Evolutionary conservation across 2,888 invertebrate genomes (phyloP), one percentile per base, ranked within the genome.

Genomic region (Cremastobaeus sp.): DNA sequence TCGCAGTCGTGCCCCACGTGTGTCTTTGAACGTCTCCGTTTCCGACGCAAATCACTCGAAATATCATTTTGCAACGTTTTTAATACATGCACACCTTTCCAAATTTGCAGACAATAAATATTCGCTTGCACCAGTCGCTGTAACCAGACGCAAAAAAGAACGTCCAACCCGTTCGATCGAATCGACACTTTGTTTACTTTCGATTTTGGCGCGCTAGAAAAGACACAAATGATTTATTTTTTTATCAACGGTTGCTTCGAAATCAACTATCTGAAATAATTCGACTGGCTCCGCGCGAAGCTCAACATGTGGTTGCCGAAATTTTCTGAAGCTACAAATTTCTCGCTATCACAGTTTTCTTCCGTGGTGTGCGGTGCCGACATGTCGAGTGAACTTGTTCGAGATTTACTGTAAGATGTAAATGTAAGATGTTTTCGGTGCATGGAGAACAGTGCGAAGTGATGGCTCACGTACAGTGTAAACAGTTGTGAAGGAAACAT

Each of bases 1-100:
- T 82, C 77, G 81, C 82, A 79, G 77, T 78, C 82, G 78, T 75
- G 82, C 70, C 75, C 82, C 82, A 84, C 85, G 84, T 81, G 82
- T 79, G 70, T 76, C 71, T 78, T 5, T 50, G 28, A 57, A 52
- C 71, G 64, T 59, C 52, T 65, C 30, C 18, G 9, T 45, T 59
- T 37, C 30, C 9, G 32, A 12, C 17, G 14, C 21, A 0, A 52
- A 41, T 32, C 8, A 25, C 34, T 30, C 8, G n/a, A 43, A 43
- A 12, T 8, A 47, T 12, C 21, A 25, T 9, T 9, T 25, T 12
- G 25, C 6, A 25, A 14, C 35, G 37, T 37, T 20, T 35, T 35
- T n/a, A 8, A 35, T 9, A 14, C 30, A 28, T 11, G 35, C n/a
- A n/a, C n/a, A n/a, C n/a, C n/a, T n/a, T n/a, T n/a, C n/a, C n/a